Evolutionary conservation across 2,888 invertebrate genomes (phyloP).

Genomic region (Chirona hameri): DNA sequence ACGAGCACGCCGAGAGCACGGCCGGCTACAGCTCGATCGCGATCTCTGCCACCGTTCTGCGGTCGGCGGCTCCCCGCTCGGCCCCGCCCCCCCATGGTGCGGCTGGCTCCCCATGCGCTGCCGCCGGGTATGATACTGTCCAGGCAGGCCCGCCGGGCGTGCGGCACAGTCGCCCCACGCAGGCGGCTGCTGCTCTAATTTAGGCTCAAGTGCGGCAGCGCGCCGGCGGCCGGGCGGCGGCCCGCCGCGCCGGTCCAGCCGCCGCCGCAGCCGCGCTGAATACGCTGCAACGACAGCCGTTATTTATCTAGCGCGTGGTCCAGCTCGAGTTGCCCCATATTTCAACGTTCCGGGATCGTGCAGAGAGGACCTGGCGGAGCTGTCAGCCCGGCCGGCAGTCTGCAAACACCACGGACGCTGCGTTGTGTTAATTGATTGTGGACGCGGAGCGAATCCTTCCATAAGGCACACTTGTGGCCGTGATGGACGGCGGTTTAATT

Average conservation of each 20-base stretch:
- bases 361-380: not conserved
- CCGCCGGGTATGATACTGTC: not conserved
- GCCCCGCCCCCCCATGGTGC: not conserved
- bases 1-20: too few species aligned
- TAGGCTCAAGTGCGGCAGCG: not conserved
- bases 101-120: not conserved
- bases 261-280: not conserved
- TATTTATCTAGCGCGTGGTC: not conserved
- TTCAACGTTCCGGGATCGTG: not conserved
- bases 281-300: not conserved
- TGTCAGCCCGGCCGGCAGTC: not conserved
- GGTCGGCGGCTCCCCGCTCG: not conserved
- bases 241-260: not conserved
- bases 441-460: conserved; percentile 4
- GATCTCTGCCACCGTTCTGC: not conserved
- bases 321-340: not conserved
- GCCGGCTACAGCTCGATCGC: not conserved
- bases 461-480: not conserved
- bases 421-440: conserved; percentile 2
- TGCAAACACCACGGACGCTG: not conserved
- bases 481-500: conserved; percentile 9
- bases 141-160: not conserved
- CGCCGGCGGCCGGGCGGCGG: not conserved
- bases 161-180: not conserved
- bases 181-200: conserved; percentile 24